Conservation (phyloP, 2,113 vertebrate species). For the Aix galericulata region DNA sequence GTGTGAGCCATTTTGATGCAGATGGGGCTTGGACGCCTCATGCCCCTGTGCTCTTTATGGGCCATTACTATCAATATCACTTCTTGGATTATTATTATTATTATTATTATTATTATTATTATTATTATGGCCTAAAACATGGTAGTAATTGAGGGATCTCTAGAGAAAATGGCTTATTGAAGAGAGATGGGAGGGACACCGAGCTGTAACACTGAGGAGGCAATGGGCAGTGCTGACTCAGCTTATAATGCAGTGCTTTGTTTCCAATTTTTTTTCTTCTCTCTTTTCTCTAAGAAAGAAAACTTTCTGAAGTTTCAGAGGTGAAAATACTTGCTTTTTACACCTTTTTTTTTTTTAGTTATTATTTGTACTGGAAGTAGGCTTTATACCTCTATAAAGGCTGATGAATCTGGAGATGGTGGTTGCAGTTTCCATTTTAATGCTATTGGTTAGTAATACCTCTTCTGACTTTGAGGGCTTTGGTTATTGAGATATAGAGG, state of each 20-base stretch:
- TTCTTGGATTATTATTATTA: neutral
- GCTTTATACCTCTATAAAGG: neutral
- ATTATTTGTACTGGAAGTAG: neutral
- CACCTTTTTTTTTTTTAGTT: neutral
- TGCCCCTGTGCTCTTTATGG: slow-evolving; percentile 34
- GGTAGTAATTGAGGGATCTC: neutral
- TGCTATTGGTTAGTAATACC: neutral
- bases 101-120: neutral
- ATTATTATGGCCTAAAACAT: neutral
- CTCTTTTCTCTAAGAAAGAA: neutral
- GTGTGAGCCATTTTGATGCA: neutral
- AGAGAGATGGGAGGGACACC: neutral
- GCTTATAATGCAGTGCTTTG: neutral
- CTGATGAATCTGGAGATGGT: neutral
- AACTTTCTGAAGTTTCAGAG: neutral
- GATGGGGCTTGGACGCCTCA: slow-evolving; percentile 41
- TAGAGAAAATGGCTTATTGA: neutral
- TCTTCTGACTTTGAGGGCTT: neutral
- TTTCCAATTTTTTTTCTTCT: neutral
- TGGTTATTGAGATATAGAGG: neutral
- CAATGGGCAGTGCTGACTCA: neutral
- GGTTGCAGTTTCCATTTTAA: neutral
- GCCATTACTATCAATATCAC: neutral
- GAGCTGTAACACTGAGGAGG: neutral
- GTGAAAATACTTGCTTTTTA: neutral